Evolutionary conservation across 2,113 vertebrate species (phyloP), one percentile per base, ranked within the genome.

Genomic region (Myiopsitta monachus): DNA sequence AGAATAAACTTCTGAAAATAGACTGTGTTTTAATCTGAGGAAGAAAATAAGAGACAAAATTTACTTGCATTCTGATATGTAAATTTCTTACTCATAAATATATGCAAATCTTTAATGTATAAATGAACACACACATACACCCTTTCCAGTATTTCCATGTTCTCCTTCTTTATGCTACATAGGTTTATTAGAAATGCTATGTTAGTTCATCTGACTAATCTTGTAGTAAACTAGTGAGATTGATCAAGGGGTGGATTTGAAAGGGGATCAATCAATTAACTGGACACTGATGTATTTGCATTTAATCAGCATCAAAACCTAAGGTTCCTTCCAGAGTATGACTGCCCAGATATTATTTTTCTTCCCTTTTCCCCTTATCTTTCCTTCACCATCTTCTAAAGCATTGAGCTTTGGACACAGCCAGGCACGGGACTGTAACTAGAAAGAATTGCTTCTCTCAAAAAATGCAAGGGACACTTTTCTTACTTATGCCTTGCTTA

Each of bases 351-450:
- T 61, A 41, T 15, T 16, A 3, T 63, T 74, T 69, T 64, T 46
- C 7, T n/a, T 91, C 18, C 41, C 5, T 27, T 76, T 85, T 55
- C 7, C 7, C 10, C 17, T 88, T 14, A 36, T 55, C 24, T 73
- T 89, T 80, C 28, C 38, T 76, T 63, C 36, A 13, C 6, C 18
- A 3, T 7, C 9, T 51, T 68, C 46, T 63, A 63, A 89, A 67
- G 8, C 14, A 30, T 30, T 51, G 80, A 14, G 7, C 18, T 66
- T 89, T 46, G 8, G 44, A 52, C 24, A 70, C 18, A 84, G 21
- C 4, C 57, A 61, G 28, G 7, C 0, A 1, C 27, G 49, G 16
- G 16, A 72, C 17, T 1, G 1, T 39, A 67, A 36, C 14, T 55
- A 49, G 19, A 72, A 61, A 21, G 10, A 30, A 49, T 49, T 88